phyloP scores from a whole-genome alignment of 2,113 vertebrate genomes.

The Columba janthina region DNA sequence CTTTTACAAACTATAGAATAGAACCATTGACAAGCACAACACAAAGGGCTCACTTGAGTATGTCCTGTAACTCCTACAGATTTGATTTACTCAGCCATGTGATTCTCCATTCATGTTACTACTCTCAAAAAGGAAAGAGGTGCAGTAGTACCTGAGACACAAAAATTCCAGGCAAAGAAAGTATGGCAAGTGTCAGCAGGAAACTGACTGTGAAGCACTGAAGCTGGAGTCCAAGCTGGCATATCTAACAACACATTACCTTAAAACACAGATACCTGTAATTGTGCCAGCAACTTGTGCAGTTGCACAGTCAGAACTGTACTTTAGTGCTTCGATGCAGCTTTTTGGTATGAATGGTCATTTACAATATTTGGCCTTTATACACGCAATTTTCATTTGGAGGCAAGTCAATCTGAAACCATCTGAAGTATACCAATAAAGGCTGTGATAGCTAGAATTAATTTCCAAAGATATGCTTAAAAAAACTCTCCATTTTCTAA shows the following conservation, averaged over 20 bases:
- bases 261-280: slow-evolving; percentile 1
- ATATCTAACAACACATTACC: background rate
- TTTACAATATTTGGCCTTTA: background rate
- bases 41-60: slow-evolving; percentile 1
- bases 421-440: background rate
- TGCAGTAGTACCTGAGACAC: background rate
- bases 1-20: slow-evolving; percentile 24
- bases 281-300: background rate
- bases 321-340: background rate
- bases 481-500: background rate
- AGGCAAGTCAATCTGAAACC: background rate
- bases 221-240: slow-evolving; percentile 5
- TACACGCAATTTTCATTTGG: background rate
- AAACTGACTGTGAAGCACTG: background rate
- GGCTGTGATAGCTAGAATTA: background rate
- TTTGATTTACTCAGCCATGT: slow-evolving; percentile 20
- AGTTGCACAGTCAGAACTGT: background rate
- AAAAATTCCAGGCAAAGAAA: background rate
- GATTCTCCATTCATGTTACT: background rate
- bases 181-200: background rate
- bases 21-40: background rate
- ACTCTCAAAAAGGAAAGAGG: background rate
- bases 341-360: background rate
- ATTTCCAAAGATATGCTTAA: background rate
- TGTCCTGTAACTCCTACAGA: background rate